Base-by-base conservation (phyloP, 2,113 vertebrate species). In the Phasianus colchicus region DNA sequence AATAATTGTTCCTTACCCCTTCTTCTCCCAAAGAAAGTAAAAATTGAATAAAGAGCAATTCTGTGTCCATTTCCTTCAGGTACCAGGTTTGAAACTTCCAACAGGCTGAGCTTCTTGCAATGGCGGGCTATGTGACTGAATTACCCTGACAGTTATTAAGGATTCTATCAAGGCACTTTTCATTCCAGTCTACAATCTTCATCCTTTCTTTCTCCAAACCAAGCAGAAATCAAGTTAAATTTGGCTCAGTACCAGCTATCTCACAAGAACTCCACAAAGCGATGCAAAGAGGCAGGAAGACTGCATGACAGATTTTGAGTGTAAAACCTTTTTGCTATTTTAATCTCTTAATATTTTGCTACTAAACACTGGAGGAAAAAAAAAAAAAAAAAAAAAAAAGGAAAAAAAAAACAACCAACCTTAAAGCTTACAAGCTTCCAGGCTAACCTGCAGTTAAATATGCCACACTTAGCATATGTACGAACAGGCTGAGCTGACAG, bases 391-490 rank as follows among this genome's bases (percentile, higher is more conserved):
- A 55, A 1, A 5, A 50, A 52, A 69, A 80, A 93, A 79, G 40
- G 22, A 69, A 32, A 32, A 55, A 6, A 19, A 81, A 47, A 1
- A 58, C 32, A 57, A 20, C 18, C 32, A 58, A n/a, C 5, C 48
- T 89, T 50, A 83, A 93, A 92, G 45, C 71, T 58, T 63, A 42
- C 58, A 88, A 78, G 73, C 54, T 96, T 54, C 65, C 38, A 75
- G 86, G 79, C 65, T 95, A 96, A 95, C 95, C 92, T 80, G 61
- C 47, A 74, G 32, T 81, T 93, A 96, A 94, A 86, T 77, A 92
- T 61, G 75, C 79, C 69, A 86, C 75, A 40, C 38, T 91, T 85
- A 91, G 91, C 95, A 95, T 91, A 96, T 80, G 89, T 14, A 91
- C 3, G 2, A 89, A 88, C 89, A 94, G 74, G 71, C 95, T 95